Percentiles rank a stretch among this genome's conserved stretches.
Evolutionary conservation across 2,113 vertebrate species (phyloP).

Genomic region (Astatoreochromis straeleni): DNA sequence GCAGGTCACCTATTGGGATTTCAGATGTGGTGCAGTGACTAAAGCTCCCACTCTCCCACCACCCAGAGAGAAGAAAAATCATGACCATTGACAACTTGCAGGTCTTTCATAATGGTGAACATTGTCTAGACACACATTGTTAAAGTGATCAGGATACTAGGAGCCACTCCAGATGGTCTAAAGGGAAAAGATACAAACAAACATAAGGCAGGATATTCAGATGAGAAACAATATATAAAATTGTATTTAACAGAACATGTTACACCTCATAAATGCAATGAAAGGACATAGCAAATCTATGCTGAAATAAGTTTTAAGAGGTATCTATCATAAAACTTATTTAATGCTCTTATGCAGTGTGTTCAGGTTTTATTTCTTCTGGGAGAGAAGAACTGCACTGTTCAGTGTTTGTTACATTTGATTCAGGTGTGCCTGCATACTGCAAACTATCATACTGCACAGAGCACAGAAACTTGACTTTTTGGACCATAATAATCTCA

Average conservation of each 20-base stretch:
- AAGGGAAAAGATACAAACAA: background rate
- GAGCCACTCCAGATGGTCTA: background rate
- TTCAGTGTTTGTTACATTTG: constrained; percentile 10
- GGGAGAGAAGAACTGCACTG: background rate
- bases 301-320: constrained; percentile 3
- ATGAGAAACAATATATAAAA: background rate
- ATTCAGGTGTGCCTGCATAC: constrained; percentile 5
- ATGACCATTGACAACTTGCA: constrained; percentile 2
- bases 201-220: background rate
- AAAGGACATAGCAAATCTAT: background rate
- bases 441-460: background rate
- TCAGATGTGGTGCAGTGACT: constrained; percentile 15
- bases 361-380: constrained; percentile 9
- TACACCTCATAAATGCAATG: constrained; percentile 9
- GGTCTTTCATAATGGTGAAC: constrained; percentile 6
- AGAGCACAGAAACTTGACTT: constrained; percentile 3
- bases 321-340: constrained; percentile 5
- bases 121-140: background rate
- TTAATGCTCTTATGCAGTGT: background rate
- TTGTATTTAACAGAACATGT: constrained; percentile 17
- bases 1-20: constrained; percentile 52
- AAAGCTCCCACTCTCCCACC: background rate
- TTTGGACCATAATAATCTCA: constrained; percentile 13
- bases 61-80: constrained; percentile 1
- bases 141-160: background rate